Base-by-base conservation (phyloP, 2,888 invertebrate genomes). In the Scrobipalpa costella region DNA sequence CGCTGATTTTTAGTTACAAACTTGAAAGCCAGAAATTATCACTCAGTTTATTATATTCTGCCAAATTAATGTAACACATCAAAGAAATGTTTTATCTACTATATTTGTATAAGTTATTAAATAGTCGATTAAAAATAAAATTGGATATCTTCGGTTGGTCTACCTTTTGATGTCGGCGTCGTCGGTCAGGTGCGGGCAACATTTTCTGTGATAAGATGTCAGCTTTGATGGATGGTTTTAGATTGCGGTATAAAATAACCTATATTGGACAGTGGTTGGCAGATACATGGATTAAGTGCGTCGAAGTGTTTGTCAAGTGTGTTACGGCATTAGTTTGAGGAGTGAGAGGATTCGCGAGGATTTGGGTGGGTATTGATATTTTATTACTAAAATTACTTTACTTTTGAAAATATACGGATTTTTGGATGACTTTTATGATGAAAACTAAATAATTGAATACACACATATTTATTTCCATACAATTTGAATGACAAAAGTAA, bases 231-330 rank as follows among this genome's bases (percentile, higher is more conserved):
- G 55, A 55, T 55, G 33, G 55, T 33, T 13, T n/a, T 55, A 55
- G 55, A 55, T 55, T 55, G 57, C 57, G 57, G 57, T 57, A 57
- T 57, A 57, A 17, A 57, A 57, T 38, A 57, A 38, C 57, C 9
- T 13, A 57, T 57, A 57, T 38, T 57, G 38, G 6, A 17, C 19
- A 27, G 17, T 57, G 17, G 15, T 8, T 57, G 19, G 17, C 17
- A 38, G 57, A 36, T 13, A 57, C 57, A 27, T n/a, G 15, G 27
- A 27, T 33, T 27, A 52, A 6, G n/a, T n/a, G 34, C 15, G 55
- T n/a, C n/a, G 33, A 55, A 27, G 33, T 34, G 55, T n/a, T 27
- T 55, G 34, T 15, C 15, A 52, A 15, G 33, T 33, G n/a, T 8
- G 55, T 34, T 52, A 49, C 49, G 49, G n/a, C 1, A 52, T 17